These are phyloP conservation scores for Caradrina kadenii DNA, from an alignment of 2,888 invertebrate genomes.

Conservation along the genomic window DNA sequence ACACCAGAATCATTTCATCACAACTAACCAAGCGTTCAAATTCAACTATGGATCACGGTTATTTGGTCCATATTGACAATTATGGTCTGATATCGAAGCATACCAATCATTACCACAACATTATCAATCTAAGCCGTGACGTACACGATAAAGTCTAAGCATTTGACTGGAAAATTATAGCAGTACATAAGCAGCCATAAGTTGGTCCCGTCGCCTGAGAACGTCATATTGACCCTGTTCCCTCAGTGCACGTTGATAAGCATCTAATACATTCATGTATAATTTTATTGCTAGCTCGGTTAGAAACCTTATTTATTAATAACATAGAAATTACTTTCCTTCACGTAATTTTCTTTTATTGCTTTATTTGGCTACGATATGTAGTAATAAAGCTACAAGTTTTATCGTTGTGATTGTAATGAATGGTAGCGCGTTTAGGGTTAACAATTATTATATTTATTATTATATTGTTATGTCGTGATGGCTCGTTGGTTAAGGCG, in stretches of 20 bases:
- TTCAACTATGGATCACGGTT: background rate
- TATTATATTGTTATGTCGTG: no score
- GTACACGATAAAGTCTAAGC: constrained; percentile 21
- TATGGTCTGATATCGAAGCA: background rate
- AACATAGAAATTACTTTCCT: constrained; percentile 51
- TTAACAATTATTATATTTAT: background rate
- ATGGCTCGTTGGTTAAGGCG: no score
- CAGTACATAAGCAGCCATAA: constrained; percentile 37
- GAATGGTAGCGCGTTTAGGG: constrained; percentile 14
- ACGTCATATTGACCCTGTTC: constrained; percentile 59
- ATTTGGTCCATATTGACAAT: background rate
- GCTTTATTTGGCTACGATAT: constrained; percentile 52
- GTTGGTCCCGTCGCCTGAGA: constrained; percentile 59
- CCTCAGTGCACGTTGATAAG: constrained; percentile 53
- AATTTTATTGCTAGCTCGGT: constrained; percentile 56
- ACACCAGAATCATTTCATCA: no score
- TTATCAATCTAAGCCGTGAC: constrained; percentile 32
- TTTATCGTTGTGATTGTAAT: constrained; percentile 45
- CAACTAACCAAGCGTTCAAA: no score
- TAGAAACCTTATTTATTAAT: constrained; percentile 59
- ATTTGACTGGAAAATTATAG: constrained; percentile 46
- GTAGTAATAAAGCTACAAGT: constrained; percentile 23
- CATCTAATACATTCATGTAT: constrained; percentile 61
- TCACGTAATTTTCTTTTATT: constrained; percentile 57
- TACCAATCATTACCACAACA: constrained; percentile 15